A percentile compares a stretch with the other conserved stretches of the same genome.
Conservation (phyloP, 2,888 invertebrate genomes). For the Vannuccia rotundouncinata region DNA sequence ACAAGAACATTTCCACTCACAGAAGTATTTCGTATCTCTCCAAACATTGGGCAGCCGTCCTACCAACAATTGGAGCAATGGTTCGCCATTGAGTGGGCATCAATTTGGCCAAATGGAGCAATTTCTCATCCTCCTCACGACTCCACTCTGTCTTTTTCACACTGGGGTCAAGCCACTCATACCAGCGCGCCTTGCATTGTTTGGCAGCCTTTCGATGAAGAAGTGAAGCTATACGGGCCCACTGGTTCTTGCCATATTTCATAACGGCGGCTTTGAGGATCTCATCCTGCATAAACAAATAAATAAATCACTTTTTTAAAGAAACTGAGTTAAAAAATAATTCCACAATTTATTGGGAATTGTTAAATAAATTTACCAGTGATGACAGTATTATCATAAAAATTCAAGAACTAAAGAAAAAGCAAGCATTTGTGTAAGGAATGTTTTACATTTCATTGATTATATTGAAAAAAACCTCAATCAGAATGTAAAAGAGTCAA, state of each 20-base stretch:
- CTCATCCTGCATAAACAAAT: too few relatives aligned
- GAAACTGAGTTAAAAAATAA: too few relatives aligned
- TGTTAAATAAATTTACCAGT: too few relatives aligned
- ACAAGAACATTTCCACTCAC: too few relatives aligned
- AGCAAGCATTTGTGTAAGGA: too few relatives aligned
- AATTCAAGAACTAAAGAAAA: too few relatives aligned
- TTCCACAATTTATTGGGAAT: too few relatives aligned
- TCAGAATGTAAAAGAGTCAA: too few relatives aligned
- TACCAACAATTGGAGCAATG: slow-evolving; percentile 94
- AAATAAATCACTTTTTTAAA: too few relatives aligned
- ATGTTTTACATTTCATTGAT: too few relatives aligned
- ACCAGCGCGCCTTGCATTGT: slow-evolving; percentile 96
- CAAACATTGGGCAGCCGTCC: slow-evolving; percentile 95
- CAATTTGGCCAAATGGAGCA: slow-evolving; percentile 89
- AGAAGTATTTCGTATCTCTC: slow-evolving; percentile 60
- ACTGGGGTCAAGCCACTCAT: slow-evolving; percentile 96
- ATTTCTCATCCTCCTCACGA: slow-evolving; percentile 93
- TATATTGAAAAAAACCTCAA: too few relatives aligned
- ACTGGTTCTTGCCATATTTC: slow-evolving; percentile 99
- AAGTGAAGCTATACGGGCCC: slow-evolving; percentile 96
- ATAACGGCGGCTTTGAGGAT: slow-evolving; percentile 99
- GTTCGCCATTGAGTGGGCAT: slow-evolving; percentile 99
- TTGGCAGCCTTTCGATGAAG: slow-evolving; percentile 96
- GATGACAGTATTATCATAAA: too few relatives aligned
- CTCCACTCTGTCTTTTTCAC: slow-evolving; percentile 99